Conservation (phyloP, 1,140 invertebrate genomes). For the Dryas iulia region DNA sequence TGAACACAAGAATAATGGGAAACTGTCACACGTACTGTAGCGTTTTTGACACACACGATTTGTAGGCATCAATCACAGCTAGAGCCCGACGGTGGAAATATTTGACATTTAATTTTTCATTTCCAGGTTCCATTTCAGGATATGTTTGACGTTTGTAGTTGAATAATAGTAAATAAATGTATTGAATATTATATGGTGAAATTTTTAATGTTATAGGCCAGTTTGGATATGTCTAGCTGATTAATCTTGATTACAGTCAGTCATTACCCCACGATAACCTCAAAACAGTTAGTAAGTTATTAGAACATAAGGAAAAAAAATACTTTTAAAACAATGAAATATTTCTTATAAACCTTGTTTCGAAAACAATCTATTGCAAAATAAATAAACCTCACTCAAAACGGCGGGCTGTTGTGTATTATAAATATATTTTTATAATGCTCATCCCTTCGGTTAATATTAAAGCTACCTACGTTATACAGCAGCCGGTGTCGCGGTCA, state of each 20-base stretch:
- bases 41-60: constrained; percentile 37
- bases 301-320: too few species aligned
- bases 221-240: background rate
- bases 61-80: constrained; percentile 34
- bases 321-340: too few species aligned
- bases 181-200: background rate
- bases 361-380: background rate
- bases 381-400: background rate
- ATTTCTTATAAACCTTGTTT: too few species aligned
- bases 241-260: too few species aligned
- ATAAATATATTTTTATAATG: constrained; percentile 1
- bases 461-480: constrained; percentile 17
- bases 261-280: too few species aligned
- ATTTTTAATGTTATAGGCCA: background rate
- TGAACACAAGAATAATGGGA: constrained; percentile 30
- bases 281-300: too few species aligned
- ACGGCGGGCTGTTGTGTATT: background rate
- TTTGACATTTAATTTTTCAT: constrained; percentile 24
- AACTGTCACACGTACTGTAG: constrained; percentile 33
- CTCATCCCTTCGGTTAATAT: constrained; percentile 19
- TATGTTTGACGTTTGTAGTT: background rate
- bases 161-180: background rate
- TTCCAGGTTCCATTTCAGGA: background rate
- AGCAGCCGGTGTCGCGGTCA: constrained; percentile 37
- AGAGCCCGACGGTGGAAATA: constrained; percentile 22